Base-by-base conservation (phyloP, 2,888 invertebrate genomes). In the Argynnis bischoffii region DNA sequence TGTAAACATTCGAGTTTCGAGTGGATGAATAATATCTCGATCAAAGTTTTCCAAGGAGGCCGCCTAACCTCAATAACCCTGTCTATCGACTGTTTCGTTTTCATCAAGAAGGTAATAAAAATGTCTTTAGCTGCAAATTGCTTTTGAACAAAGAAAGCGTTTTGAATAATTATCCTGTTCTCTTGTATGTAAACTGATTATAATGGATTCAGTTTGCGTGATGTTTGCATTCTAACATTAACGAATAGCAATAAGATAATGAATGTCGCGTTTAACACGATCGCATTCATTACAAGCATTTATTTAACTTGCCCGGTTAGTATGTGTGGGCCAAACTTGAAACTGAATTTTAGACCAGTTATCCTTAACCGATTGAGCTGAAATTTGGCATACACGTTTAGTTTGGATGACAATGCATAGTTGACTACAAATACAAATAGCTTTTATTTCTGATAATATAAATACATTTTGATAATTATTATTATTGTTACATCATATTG, bases 11-110 rank as follows among this genome's bases (percentile, higher is more conserved):
- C 67, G 59, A 70, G 65, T 71, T 72, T 64, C 55, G 55, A 71
- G 69, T 74, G 67, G 70, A 74, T 74, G 74, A 72, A 70, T 74
- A 71, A 70, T 72, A 67, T 70, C 64, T 55, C 69, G 66, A 71
- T 66, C 74, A 71, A 41, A 41, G 69, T 72, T 72, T 69, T 64
- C 55, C 60, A 16, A 57, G 67, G 56, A 69, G 63, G 57, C 59
- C 71, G 55, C 63, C 71, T 68, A 72, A 69, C 74, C 72, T 65
- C 72, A 71, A 72, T 69, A 72, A 69, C 63, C 65, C 66, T 56
- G 60, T 63, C 59, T 61, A 71, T 71, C 72, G 66, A 67, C 69
- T 66, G 69, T 71, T 72, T 70, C 71, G 65, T 63, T 69, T 70
- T 69, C 71, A 71, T 63, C 67, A 64, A 67, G 70, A 64, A 63